These are phyloP conservation scores for Himalopsyche japonica DNA, from an alignment of 2,888 invertebrate genomes.

Conservation along the genomic window DNA sequence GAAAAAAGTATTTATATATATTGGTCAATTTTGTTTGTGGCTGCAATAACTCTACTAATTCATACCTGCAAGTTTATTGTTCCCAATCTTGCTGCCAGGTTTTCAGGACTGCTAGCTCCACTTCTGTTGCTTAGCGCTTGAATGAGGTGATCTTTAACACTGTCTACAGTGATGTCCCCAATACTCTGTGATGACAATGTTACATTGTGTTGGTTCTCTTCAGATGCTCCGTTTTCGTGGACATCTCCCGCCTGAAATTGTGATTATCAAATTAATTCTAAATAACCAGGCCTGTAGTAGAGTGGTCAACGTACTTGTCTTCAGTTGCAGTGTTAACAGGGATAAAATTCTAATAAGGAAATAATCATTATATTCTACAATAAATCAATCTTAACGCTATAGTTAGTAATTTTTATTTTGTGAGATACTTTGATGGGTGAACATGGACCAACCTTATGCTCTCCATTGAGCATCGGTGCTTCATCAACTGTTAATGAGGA, in stretches of 20 bases:
- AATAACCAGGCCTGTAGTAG: too few relatives aligned
- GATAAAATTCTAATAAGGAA: too few relatives aligned
- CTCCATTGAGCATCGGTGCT: slow-evolving; percentile 50
- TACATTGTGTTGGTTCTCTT: slow-evolving; percentile 51
- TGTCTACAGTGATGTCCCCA: slow-evolving; percentile 93
- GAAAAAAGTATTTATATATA: too few relatives aligned
- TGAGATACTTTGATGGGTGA: too few relatives aligned
- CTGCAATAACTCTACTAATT: background rate
- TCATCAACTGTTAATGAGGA: slow-evolving; percentile 43
- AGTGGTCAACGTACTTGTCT: too few relatives aligned
- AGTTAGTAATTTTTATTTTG: too few relatives aligned
- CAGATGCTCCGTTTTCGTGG: slow-evolving; percentile 47
- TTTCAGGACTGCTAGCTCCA: slow-evolving; percentile 46
- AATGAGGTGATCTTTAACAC: slow-evolving; percentile 82
- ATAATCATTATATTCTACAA: too few relatives aligned
- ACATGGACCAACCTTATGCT: slow-evolving; percentile 50
- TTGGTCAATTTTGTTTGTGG: too few relatives aligned
- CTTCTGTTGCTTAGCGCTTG: slow-evolving; percentile 47
- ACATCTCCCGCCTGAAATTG: slow-evolving; percentile 44
- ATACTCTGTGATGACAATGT: slow-evolving; percentile 61
- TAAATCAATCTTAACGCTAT: too few relatives aligned
- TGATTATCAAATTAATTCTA: too few relatives aligned
- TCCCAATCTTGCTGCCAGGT: slow-evolving; percentile 46
- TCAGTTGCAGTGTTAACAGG: too few relatives aligned
- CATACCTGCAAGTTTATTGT: slow-evolving; percentile 59